These are phyloP conservation scores for Ceyx margarethae DNA, from an alignment of 2,113 vertebrate species.

Conservation along the genomic window DNA sequence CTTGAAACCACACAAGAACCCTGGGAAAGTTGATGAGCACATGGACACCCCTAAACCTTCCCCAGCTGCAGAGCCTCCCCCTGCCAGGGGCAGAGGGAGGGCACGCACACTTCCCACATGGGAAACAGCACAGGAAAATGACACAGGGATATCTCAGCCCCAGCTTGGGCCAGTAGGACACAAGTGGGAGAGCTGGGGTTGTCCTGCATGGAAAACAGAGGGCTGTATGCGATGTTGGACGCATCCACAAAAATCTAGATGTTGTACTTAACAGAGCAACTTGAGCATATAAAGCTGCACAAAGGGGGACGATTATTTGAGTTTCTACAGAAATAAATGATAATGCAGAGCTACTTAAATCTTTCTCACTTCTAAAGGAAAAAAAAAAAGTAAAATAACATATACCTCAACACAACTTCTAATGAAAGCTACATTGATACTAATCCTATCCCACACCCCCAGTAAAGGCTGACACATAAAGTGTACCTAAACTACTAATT, in stretches of 20 bases:
- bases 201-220: neutral
- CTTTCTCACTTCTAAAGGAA: neutral
- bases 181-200: accelerated
- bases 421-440: neutral
- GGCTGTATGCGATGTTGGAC: accelerated
- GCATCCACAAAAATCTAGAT: accelerated
- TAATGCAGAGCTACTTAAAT: neutral
- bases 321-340: neutral
- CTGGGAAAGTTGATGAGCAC: accelerated
- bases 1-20: neutral
- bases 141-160: neutral
- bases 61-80: accelerated
- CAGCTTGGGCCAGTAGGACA: neutral
- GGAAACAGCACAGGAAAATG: neutral
- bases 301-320: neutral
- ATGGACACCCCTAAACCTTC: neutral
- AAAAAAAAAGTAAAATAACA: neutral
- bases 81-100: neutral
- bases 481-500: neutral
- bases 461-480: accelerated
- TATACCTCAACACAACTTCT: neutral
- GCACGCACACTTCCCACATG: accelerated
- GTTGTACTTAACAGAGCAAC: accelerated
- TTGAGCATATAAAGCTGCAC: accelerated
- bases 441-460: neutral